Evolutionary conservation across 2,113 vertebrate species (phyloP).

Genomic region (Lethenteron reissneri): DNA sequence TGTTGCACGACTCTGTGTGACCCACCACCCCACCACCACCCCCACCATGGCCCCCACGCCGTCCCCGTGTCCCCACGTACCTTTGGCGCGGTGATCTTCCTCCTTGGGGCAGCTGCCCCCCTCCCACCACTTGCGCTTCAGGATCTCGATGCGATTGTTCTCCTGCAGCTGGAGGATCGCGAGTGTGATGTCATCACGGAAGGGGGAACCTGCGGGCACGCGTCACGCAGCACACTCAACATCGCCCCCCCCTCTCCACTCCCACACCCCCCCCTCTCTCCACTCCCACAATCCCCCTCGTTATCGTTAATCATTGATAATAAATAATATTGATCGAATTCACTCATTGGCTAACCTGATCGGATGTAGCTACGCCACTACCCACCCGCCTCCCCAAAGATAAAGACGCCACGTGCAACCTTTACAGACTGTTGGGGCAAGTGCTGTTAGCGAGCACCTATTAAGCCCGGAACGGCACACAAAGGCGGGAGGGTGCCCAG

Average conservation of each 20-base stretch:
- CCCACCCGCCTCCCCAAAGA: too few species aligned
- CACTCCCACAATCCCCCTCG: neutral
- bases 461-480: too few species aligned
- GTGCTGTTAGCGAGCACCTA: too few species aligned
- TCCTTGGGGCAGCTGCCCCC: constrained; percentile 59
- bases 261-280: neutral
- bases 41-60: neutral
- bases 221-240: neutral
- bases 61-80: constrained; percentile 16
- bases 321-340: too few species aligned
- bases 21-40: neutral
- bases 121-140: constrained; percentile 73
- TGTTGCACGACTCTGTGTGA: neutral
- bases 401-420: too few species aligned
- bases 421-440: too few species aligned
- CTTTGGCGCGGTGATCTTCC: constrained; percentile 62
- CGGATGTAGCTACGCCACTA: too few species aligned
- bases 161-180: constrained; percentile 63
- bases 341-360: too few species aligned
- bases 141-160: constrained; percentile 62
- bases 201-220: constrained; percentile 34
- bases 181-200: constrained; percentile 58
- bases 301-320: neutral
- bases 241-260: neutral
- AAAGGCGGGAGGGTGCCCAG: too few species aligned